A percentile compares a stretch with the other conserved stretches of the same genome.
Evolutionary conservation across 2,888 invertebrate genomes (phyloP).

Genomic region (Crioceris asparagi): DNA sequence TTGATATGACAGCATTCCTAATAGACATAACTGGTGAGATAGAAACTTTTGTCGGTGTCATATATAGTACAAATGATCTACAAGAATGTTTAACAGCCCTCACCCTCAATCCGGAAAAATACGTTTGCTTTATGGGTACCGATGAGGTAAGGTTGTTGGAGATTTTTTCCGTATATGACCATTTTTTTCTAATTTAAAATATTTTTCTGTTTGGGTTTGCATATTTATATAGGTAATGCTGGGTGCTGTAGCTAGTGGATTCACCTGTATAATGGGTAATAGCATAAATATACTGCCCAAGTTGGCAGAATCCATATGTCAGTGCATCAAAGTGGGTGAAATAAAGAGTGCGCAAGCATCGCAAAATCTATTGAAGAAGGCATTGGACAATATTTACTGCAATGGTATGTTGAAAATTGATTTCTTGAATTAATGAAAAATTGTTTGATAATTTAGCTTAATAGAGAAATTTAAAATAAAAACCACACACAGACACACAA

Average conservation of each 20-base stretch:
- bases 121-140: slow-evolving; percentile 32
- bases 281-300: slow-evolving; percentile 57
- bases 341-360: slow-evolving; percentile 40
- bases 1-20: slow-evolving; percentile 32
- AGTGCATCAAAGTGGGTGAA: slow-evolving; percentile 42
- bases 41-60: slow-evolving; percentile 34
- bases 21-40: slow-evolving; percentile 34
- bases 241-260: slow-evolving; percentile 56
- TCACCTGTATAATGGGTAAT: slow-evolving; percentile 63
- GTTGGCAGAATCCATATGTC: slow-evolving; percentile 47
- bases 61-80: slow-evolving; percentile 31
- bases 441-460: background rate
- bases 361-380: slow-evolving; percentile 45
- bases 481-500: no score
- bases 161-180: background rate
- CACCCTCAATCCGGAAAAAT: slow-evolving; percentile 30
- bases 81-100: slow-evolving; percentile 29
- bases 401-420: slow-evolving; percentile 38
- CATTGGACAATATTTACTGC: slow-evolving; percentile 42
- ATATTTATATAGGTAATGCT: slow-evolving; percentile 55
- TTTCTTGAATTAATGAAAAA: slow-evolving; percentile 1
- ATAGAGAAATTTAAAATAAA: no score
- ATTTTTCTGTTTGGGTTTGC: no score
- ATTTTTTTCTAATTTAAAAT: no score
- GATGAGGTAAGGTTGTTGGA: slow-evolving; percentile 26